A percentile compares a stretch with the other conserved stretches of the same genome.
Conservation (phyloP, 2,888 invertebrate genomes). For the Fissipunctia ypsillon region DNA sequence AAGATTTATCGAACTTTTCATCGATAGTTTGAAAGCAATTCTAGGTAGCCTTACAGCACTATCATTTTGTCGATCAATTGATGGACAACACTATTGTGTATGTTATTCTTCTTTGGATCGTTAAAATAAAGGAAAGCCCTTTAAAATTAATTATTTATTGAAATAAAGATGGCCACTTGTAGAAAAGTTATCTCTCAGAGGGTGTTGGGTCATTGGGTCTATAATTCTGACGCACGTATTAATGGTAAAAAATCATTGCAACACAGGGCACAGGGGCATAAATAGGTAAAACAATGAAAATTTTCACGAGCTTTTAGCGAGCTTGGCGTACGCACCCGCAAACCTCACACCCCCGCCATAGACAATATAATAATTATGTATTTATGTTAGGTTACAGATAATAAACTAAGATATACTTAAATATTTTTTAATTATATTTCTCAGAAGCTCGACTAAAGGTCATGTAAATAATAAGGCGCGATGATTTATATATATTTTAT, state of each 20-base stretch:
- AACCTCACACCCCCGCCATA: accelerated
- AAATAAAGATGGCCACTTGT: not conserved
- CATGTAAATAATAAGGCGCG: not conserved
- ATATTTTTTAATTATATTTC: not conserved
- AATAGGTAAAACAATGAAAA: not conserved
- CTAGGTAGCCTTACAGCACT: not conserved
- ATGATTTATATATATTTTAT: not conserved
- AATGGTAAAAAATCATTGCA: not conserved
- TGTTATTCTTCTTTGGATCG: not conserved
- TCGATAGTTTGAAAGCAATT: slow-evolving; percentile 10
- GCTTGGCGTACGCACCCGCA: not conserved
- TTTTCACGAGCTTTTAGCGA: not conserved
- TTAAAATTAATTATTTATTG: not conserved
- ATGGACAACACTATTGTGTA: not conserved
- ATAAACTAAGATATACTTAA: not conserved
- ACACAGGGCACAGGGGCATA: no score
- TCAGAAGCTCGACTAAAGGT: not conserved
- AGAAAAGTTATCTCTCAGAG: not conserved
- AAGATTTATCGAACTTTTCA: not conserved
- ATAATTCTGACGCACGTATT: no score
- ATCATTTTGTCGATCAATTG: not conserved
- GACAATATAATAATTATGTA: not conserved
- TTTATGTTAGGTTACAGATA: not conserved
- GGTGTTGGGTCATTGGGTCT: no score
- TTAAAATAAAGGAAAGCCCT: not conserved